Conservation (phyloP, 2,888 invertebrate species). For the Drosophila pseudotalamancana region DNA sequence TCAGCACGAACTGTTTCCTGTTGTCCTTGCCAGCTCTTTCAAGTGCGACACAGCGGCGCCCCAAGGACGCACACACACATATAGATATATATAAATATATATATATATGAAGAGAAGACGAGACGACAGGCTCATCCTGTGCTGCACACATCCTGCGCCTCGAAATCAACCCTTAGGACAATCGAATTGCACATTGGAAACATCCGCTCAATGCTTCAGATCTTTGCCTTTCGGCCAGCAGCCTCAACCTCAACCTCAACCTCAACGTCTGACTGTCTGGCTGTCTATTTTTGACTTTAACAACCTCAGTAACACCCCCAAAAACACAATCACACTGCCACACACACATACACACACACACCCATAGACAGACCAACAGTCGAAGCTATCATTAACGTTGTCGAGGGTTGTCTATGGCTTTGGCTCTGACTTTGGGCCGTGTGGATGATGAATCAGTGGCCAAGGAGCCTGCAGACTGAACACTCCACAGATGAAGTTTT, state of each 20-base stretch:
- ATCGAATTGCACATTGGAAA: constrained; percentile 49
- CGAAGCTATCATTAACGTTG: constrained; percentile 70
- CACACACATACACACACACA: constrained; percentile 11
- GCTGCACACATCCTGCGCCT: constrained; percentile 33
- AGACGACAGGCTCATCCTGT: constrained; percentile 37
- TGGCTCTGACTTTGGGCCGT: constrained; percentile 23
- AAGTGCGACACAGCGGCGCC: constrained; percentile 41
- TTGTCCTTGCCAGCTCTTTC: constrained; percentile 49
- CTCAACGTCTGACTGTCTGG: constrained; percentile 37
- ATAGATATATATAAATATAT: constrained; percentile 16
- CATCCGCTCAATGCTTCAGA: constrained; percentile 22
- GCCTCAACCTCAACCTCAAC: neutral
- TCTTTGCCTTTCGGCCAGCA: constrained; percentile 24
- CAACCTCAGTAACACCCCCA: constrained; percentile 77
- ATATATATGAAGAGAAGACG: constrained; percentile 17
- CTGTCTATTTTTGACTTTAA: constrained; percentile 75
- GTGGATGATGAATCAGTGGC: constrained; percentile 19
- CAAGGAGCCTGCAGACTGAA: constrained; percentile 1
- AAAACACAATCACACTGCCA: constrained; percentile 27
- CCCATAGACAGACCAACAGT: constrained; percentile 11
- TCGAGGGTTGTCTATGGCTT: constrained; percentile 67
- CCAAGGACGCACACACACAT: constrained; percentile 45
- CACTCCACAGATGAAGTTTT: constrained; percentile 13
- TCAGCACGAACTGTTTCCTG: constrained; percentile 45
- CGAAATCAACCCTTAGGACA: constrained; percentile 67